These are phyloP conservation scores for Girardinus metallicus DNA, from an alignment of 2,797 vertebrate genomes.

Conservation along the genomic window DNA sequence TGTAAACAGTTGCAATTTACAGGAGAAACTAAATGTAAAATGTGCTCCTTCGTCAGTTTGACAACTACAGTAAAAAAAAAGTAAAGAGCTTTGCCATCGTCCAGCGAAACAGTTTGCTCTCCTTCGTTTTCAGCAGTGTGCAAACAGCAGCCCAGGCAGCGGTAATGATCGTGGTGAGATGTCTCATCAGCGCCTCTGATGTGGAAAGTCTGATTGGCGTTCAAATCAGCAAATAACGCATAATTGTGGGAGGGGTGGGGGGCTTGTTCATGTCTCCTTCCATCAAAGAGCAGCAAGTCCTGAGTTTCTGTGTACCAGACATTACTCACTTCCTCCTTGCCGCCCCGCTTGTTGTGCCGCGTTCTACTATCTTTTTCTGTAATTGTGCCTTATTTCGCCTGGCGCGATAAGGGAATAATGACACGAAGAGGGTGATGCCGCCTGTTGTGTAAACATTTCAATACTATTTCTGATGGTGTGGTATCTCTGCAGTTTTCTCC, in stretches of 20 bases:
- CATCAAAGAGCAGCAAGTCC: constrained; percentile 62
- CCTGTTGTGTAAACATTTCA: constrained; percentile 74
- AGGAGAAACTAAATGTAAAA: constrained; percentile 22
- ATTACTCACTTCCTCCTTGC: constrained; percentile 68
- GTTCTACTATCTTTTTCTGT: constrained; percentile 64
- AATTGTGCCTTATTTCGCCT: constrained; percentile 75
- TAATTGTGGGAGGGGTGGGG: constrained; percentile 39
- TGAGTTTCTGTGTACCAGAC: constrained; percentile 70
- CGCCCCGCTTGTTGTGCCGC: constrained; percentile 49
- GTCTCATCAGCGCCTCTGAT: constrained; percentile 51
- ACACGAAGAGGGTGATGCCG: constrained; percentile 51
- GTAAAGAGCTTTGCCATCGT: neutral
- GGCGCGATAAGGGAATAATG: constrained; percentile 67
- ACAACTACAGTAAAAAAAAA: constrained; percentile 12
- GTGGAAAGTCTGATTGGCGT: constrained; percentile 62
- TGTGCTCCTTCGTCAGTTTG: constrained; percentile 16
- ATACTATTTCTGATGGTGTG: constrained; percentile 52
- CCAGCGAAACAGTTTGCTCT: constrained; percentile 20
- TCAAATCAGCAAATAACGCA: constrained; percentile 58
- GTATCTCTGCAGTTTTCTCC: constrained; percentile 52
- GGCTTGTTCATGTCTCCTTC: constrained; percentile 49
- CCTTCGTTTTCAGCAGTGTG: constrained; percentile 19
- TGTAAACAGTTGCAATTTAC: neutral
- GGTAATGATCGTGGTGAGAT: constrained; percentile 38
- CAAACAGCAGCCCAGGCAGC: constrained; percentile 32